Evolutionary conservation across 2,888 invertebrate genomes (phyloP), one percentile per base, ranked within the genome.

Genomic region (Tortricodes alternella): DNA sequence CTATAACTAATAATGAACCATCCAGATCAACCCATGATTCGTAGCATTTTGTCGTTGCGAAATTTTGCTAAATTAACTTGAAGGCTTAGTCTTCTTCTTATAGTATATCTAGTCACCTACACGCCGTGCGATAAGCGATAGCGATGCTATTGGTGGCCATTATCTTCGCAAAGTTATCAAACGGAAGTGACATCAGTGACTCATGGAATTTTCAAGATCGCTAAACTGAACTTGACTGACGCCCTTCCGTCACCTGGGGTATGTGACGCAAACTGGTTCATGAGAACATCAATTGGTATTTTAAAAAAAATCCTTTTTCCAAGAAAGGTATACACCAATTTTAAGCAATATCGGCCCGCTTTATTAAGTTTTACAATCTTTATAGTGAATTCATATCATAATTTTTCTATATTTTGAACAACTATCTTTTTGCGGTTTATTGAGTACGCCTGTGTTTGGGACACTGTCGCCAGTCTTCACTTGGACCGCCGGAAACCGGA

Each of bases 161-260:
- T 49, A 55, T 55, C 46, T 38, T 15, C n/a, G 34, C 41, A 9
- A 18, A 48, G n/a, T 43, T 55, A 55, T 55, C 55, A 23, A 16
- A 43, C 55, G 55, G 48, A 35, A 49, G 24, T 29, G 15, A 46
- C 29, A 46, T 53, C 21, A 34, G 24, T 48, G 53, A 41, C 9
- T 48, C 48, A 55, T 41, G 39, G 41, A 41, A 41, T 34, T 18
- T 24, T 34, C 41, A 55, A 48, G 55, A 48, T 55, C 24, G 19
- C 41, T 49, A 35, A 55, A 39, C 41, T 35, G 27, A 35, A 43
- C 43, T 19, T 21, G 37, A 18, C 18, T 44, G 6, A 7, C 27
- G 44, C 29, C 27, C n/a, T 37, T 38, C 13, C 27, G 9, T n/a
- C 9, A n/a, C 29, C 29, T 29, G 29, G 9, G 29, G n/a, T n/a